A percentile compares a stretch with the other conserved stretches of the same genome.
These are phyloP conservation scores for Stichopus horrens DNA, from an alignment of 53 echinoderm and acorn worm species.

Conservation along the genomic window DNA sequence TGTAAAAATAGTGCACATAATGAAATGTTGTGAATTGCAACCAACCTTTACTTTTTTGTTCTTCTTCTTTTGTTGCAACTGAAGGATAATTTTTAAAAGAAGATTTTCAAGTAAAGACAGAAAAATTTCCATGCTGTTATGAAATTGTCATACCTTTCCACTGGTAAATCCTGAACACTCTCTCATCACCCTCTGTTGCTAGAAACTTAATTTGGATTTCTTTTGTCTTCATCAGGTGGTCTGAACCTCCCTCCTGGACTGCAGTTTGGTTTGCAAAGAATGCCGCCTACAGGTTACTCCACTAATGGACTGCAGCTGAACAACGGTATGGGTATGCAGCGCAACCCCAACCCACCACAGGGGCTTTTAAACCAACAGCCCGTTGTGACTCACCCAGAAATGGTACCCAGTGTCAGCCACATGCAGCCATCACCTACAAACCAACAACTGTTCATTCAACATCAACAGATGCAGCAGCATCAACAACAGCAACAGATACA, in stretches of 20 bases:
- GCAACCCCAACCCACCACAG: constrained; percentile 31
- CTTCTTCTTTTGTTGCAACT: too few species aligned
- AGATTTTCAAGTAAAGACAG: too few species aligned
- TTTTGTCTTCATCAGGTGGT: background rate
- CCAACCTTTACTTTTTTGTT: too few species aligned
- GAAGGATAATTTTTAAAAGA: too few species aligned
- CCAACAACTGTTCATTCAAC: constrained; percentile 50
- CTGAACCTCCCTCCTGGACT: background rate
- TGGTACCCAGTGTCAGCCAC: constrained; percentile 26
- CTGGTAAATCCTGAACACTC: too few species aligned
- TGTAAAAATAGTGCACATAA: too few species aligned
- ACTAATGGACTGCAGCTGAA: constrained; percentile 46
- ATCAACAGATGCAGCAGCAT: constrained; percentile 57
- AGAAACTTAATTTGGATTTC: background rate
- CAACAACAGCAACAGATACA: constrained; percentile 16
- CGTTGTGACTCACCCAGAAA: constrained; percentile 28
- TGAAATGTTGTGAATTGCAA: too few species aligned
- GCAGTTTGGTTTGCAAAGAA: background rate
- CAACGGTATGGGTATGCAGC: constrained; percentile 24
- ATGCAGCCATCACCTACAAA: constrained; percentile 43
- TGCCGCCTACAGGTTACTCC: background rate
- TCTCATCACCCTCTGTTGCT: too few species aligned
- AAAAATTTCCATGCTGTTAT: too few species aligned
- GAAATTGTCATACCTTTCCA: too few species aligned
- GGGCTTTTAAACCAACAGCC: background rate